Base-by-base conservation (phyloP, 2,113 vertebrate species). In the Ornithorhynchus anatinus region DNA sequence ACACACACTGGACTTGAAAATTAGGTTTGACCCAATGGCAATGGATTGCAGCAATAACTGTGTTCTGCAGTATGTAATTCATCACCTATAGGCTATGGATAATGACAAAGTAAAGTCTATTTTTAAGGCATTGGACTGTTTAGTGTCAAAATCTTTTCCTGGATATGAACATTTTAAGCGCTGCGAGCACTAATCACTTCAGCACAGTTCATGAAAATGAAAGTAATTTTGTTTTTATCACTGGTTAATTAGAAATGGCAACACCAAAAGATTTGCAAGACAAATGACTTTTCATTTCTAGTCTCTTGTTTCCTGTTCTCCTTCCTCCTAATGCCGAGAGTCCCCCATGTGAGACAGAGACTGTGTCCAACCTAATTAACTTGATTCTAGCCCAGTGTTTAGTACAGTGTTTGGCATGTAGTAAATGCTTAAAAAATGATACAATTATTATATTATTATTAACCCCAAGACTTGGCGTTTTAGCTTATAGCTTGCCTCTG, bases 111-210 rank as follows among this genome's bases (percentile, higher is more conserved):
- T 43, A 17, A 64, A 43, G 6, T 2, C 22, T 67, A 23, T 63
- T 48, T 69, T 70, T 65, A 69, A 48, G 65, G 27, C 6, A 47
- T 4, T 3, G 13, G 2, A 58, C 13, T 59, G n/a, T 69, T 68
- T 59, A 52, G 20, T 29, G 37, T 54, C 15, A 4, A 68, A 77
- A 72, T 45, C 13, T 71, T 80, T 54, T 66, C 54, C 44, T 67
- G 10, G 8, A 51, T 61, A 58, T 69, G 52, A 53, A 9, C 27
- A 43, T 45, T 53, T 4, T 33, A 52, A 48, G n/a, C 58, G 10
- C 63, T n/a, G 67, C 13, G 66, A 65, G 20, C 3, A 27, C n/a
- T 54, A 32, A 33, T 29, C 31, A 50, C 31, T 39, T 64, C 27
- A 33, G 53, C 31, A 60, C 6, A 71, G 74, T 69, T 73, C n/a